Base-by-base conservation (phyloP, 2,797 vertebrate species). In the Amphiprion clarkii region DNA sequence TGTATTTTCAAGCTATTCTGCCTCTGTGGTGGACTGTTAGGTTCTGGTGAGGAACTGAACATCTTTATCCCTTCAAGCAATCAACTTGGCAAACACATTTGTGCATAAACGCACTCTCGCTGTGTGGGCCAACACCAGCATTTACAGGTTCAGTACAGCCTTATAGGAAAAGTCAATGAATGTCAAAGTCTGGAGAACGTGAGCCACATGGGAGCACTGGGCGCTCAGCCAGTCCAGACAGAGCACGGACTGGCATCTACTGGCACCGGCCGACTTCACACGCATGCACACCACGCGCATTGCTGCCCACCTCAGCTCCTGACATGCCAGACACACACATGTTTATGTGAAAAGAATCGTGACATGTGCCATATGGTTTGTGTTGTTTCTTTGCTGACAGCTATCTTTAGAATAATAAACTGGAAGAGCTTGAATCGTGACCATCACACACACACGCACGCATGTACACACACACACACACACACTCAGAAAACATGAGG, bases 151-250 rank as follows among this genome's bases (percentile, higher is more conserved):
- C 66, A 82, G 53, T 63, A 63, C 48, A 77, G 69, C 76, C 79
- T 79, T n/a, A 39, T 39, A 27, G 54, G 62, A 84, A 79, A 79
- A 89, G 71, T 63, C 54, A 39, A 74, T 73, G 74, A 74, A 81
- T 60, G 74, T 75, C 61, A 75, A 79, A 81, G 69, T 75, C 83
- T 90, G 78, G 44, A 77, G 81, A 87, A 89, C 73, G 67, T 52
- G 73, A 90, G 87, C 76, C 87, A 87, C 88, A 89, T 90, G 86
- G 84, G 74, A 70, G 76, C 63, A 61, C 72, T 44, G 58, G 91
- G 88, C 83, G 0, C 48, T 67, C n/a, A 27, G 89, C 88, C 89
- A 90, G 71, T 42, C 39, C 17, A 77, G 79, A 73, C 76, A 71
- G 71, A 78, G 79, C 64, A 11, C 84, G 85, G 64, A 74, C 85